A percentile compares a stretch with the other conserved stretches of the same genome.
Conservation (phyloP, 2,888 invertebrate genomes). For the Abscondita cerata region DNA sequence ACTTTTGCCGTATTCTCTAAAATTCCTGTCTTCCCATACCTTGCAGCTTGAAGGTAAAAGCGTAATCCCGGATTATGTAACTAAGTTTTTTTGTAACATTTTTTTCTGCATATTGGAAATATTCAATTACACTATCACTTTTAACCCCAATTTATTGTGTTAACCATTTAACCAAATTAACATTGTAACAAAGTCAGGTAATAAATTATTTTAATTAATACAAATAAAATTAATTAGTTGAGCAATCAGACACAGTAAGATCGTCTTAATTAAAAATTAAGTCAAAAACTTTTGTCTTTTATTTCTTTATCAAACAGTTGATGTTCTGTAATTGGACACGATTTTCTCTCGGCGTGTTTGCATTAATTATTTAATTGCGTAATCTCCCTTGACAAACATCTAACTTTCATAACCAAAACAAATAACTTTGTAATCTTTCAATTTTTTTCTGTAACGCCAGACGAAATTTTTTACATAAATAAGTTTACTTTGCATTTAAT, state of each 20-base stretch:
- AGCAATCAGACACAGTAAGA: not conserved
- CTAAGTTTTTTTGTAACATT: too few species aligned
- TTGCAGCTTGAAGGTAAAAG: too few species aligned
- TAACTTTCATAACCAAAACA: too few species aligned
- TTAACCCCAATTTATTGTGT: not conserved
- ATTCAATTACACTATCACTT: not conserved
- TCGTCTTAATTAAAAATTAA: conserved; percentile 3
- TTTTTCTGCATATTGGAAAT: too few species aligned
- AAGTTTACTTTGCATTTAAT: too few species aligned
- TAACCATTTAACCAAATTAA: not conserved
- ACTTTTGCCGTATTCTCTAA: too few species aligned
- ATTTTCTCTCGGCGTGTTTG: not conserved
- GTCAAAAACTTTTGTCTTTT: not conserved
- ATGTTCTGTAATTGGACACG: conserved; percentile 1
- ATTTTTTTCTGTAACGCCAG: too few species aligned
- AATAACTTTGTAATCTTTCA: too few species aligned
- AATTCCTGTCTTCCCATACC: too few species aligned
- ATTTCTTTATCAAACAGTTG: not conserved
- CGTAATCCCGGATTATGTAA: too few species aligned
- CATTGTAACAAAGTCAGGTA: not conserved
- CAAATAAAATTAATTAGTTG: conserved; percentile 2
- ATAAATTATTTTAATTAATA: conserved; percentile 6
- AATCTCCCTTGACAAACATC: not conserved
- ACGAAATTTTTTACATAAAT: too few species aligned
- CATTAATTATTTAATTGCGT: not conserved